phyloP scores from a whole-genome alignment of 2,888 invertebrate genomes.

The Ecliptopera silaceata region DNA sequence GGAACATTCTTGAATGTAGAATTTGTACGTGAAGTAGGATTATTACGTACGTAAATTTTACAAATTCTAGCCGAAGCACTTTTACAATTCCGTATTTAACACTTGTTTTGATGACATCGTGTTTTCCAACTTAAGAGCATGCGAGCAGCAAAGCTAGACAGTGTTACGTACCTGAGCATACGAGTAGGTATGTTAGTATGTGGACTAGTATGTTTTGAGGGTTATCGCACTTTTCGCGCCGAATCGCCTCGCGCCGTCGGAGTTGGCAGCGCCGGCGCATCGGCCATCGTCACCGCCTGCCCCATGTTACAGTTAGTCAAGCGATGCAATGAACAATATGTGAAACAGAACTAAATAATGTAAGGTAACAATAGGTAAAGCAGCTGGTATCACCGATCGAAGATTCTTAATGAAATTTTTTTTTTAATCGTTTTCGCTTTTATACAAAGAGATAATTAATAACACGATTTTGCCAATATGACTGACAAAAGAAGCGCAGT shows the following conservation, averaged over 20 bases:
- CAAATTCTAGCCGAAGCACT: no score
- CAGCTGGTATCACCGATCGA: neutral
- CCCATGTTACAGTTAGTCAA: constrained; percentile 42
- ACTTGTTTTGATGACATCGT: no score
- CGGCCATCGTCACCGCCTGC: constrained; percentile 62
- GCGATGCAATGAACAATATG: constrained; percentile 21
- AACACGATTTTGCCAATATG: no score
- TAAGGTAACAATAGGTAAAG: neutral
- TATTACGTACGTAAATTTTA: no score
- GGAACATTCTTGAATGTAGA: no score
- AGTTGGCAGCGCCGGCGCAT: constrained; percentile 61
- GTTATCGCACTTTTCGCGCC: constrained; percentile 72
- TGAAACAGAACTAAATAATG: neutral
- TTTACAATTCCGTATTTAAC: no score
- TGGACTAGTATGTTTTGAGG: constrained; percentile 44
- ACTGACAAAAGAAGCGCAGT: no score
- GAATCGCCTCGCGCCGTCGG: constrained; percentile 69
- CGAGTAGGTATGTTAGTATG: constrained; percentile 37
- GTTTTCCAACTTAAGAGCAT: neutral
- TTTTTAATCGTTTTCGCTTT: no score
- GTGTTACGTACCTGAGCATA: constrained; percentile 40
- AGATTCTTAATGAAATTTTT: neutral
- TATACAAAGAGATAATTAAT: no score
- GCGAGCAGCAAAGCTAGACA: neutral
- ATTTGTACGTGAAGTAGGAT: no score